phyloP scores from a whole-genome alignment of 2,113 vertebrate species.

The Takifugu bimaculatus region DNA sequence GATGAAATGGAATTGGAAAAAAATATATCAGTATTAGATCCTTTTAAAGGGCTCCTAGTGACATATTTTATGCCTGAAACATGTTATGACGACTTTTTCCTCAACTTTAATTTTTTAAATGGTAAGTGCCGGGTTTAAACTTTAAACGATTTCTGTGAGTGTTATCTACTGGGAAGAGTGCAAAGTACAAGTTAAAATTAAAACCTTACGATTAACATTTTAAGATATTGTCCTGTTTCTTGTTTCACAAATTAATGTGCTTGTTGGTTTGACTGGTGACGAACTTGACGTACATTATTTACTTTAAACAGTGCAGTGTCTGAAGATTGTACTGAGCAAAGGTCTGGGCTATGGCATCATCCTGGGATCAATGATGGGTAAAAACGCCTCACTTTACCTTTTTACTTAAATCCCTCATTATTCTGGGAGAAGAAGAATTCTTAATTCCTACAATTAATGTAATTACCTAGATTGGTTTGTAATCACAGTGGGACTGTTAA shows the following conservation, averaged over 20 bases:
- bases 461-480: too few species aligned
- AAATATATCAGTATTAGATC: conserved; percentile 56
- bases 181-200: too few species aligned
- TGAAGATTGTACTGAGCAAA: conserved; percentile 88
- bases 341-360: conserved; percentile 85
- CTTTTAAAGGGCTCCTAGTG: conserved; percentile 72
- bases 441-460: too few species aligned
- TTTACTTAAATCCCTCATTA: not conserved
- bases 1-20: conserved; percentile 1
- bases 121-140: conserved; percentile 60
- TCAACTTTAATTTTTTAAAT: conserved; percentile 82
- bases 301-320: conserved; percentile 16
- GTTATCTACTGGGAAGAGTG: too few species aligned
- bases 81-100: conserved; percentile 84
- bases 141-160: rapidly evolving
- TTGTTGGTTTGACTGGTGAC: not conserved
- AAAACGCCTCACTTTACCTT: not conserved
- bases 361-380: conserved; percentile 86
- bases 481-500: too few species aligned
- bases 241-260: not conserved
- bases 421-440: too few species aligned
- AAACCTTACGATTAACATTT: too few species aligned
- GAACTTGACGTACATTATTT: too few species aligned
- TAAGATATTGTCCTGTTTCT: not conserved
- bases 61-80: conserved; percentile 81